Percentiles rank a stretch among this genome's conserved stretches.
Conservation (phyloP, 2,888 invertebrate genomes). For the Apodemia mormo region DNA sequence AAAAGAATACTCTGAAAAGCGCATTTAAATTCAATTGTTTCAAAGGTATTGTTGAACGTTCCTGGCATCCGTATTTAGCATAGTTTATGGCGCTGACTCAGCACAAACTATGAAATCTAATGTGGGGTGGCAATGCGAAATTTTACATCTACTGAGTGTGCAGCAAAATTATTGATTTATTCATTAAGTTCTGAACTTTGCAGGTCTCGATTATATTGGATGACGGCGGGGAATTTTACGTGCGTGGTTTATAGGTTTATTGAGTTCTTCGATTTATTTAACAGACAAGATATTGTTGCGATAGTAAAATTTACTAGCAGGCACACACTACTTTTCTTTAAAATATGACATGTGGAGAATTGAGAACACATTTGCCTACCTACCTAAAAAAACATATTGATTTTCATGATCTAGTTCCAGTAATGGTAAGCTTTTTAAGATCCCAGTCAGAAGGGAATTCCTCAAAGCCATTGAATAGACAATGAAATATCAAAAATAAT, state of each 20-base stretch:
- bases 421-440: too few species aligned
- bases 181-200: conserved; percentile 54
- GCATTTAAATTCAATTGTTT: conserved; percentile 1
- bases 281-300: background rate
- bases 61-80: conserved; percentile 2
- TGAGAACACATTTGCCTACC: too few species aligned
- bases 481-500: too few species aligned
- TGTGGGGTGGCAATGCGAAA: conserved; percentile 51
- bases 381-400: too few species aligned
- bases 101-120: conserved; percentile 45
- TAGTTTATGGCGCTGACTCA: conserved; percentile 45
- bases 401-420: too few species aligned
- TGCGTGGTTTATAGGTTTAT: background rate
- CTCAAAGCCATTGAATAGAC: too few species aligned
- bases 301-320: background rate
- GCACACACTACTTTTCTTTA: too few species aligned
- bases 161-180: conserved; percentile 59
- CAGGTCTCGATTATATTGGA: conserved; percentile 11
- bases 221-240: background rate
- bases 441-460: too few species aligned
- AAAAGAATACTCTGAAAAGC: background rate
- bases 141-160: conserved; percentile 40
- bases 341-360: too few species aligned
- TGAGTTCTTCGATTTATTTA: background rate
- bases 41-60: conserved; percentile 2